phyloP scores from a whole-genome alignment of 2,888 invertebrate genomes.

The Hypomecis atomaria region DNA sequence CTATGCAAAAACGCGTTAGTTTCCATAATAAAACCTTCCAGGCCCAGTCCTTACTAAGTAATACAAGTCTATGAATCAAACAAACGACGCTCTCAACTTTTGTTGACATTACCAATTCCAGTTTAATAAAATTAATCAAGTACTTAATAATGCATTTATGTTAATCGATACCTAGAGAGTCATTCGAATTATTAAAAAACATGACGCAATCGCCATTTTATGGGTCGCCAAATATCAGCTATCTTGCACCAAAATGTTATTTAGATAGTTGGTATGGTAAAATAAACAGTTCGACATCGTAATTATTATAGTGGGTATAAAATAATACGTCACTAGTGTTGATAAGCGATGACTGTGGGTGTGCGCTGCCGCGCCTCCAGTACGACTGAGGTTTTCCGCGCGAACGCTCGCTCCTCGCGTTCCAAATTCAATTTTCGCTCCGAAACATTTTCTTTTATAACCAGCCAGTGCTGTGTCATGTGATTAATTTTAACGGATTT shows the following conservation, averaged over 20 bases:
- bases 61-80: too few species aligned
- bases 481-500: slow-evolving; percentile 33
- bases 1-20: too few species aligned
- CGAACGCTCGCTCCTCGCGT: slow-evolving; percentile 49
- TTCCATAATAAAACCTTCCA: too few species aligned
- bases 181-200: too few species aligned
- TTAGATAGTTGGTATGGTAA: slow-evolving; percentile 42
- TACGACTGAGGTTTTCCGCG: slow-evolving; percentile 49
- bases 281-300: slow-evolving; percentile 37
- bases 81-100: too few species aligned
- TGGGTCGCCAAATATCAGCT: slow-evolving; percentile 29
- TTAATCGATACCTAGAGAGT: too few species aligned
- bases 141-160: neutral
- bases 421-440: slow-evolving; percentile 47
- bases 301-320: slow-evolving; percentile 39
- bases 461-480: slow-evolving; percentile 42
- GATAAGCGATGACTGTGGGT: slow-evolving; percentile 59
- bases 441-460: slow-evolving; percentile 32
- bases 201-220: slow-evolving; percentile 26
- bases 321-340: slow-evolving; percentile 48
- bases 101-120: slow-evolving; percentile 1
- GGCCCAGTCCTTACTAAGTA: too few species aligned
- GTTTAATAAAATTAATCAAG: neutral
- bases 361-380: slow-evolving; percentile 63
- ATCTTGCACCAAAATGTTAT: slow-evolving; percentile 34